Conservation (phyloP, 2,113 vertebrate species). For the Sinosuthora webbiana region DNA sequence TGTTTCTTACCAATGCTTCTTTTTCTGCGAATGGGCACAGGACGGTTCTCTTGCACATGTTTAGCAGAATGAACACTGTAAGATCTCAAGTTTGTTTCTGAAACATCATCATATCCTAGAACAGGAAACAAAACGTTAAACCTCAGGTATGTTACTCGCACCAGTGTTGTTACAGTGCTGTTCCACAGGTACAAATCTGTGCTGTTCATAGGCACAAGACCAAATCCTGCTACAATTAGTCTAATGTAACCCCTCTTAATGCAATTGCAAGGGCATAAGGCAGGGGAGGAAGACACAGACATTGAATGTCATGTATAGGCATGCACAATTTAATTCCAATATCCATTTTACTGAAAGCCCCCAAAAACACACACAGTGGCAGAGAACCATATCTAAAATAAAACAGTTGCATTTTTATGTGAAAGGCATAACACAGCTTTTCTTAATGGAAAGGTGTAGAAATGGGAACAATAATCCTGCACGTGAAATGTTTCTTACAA, state of each 20-base stretch:
- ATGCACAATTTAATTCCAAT: neutral
- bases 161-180: neutral
- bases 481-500: neutral
- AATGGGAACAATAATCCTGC: neutral
- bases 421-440: neutral
- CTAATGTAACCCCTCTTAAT: neutral
- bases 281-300: neutral
- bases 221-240: neutral
- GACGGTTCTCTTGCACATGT: conserved; percentile 84
- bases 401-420: neutral
- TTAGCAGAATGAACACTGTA: conserved; percentile 75
- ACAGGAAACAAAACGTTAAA: conserved; percentile 21
- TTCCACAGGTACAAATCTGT: neutral
- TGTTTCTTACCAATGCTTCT: conserved; percentile 91
- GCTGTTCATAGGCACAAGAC: neutral
- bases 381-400: neutral
- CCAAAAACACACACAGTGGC: neutral
- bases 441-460: neutral
- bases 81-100: conserved; percentile 81
- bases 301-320: neutral
- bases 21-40: conserved; percentile 86
- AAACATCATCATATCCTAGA: conserved; percentile 86
- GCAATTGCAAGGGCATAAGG: neutral
- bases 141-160: neutral
- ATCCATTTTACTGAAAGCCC: neutral